Conservation (phyloP, 2,888 invertebrate genomes). For the Platyscelio sp. region DNA sequence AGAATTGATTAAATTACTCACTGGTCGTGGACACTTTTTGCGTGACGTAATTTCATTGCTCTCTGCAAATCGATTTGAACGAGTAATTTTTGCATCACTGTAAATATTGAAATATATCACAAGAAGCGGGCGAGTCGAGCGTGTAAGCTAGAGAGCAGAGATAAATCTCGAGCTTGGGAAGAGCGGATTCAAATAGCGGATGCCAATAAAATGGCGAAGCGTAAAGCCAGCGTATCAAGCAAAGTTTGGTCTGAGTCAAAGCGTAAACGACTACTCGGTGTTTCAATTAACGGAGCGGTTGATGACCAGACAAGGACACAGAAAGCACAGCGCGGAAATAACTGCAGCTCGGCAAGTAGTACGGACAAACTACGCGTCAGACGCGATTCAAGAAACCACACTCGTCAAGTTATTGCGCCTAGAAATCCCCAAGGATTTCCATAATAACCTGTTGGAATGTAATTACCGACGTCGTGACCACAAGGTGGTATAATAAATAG, state of each 20-base stretch:
- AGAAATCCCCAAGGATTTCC: constrained; percentile 13
- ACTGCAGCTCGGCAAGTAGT: constrained; percentile 30
- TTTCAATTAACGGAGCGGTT: neutral
- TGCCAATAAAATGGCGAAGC: constrained; percentile 2
- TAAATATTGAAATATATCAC: neutral
- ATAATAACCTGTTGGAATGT: constrained; percentile 58
- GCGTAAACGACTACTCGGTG: constrained; percentile 40
- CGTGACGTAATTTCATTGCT: no score
- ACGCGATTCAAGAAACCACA: constrained; percentile 22
- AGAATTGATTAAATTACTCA: no score
- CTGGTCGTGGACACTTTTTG: no score
- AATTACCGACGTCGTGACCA: constrained; percentile 36
- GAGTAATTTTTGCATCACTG: neutral
- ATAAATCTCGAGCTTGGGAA: constrained; percentile 6
- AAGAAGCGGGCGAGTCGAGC: neutral
- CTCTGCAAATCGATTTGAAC: neutral
- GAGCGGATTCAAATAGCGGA: constrained; percentile 3
- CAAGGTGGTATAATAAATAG: constrained; percentile 47
- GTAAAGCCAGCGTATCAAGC: constrained; percentile 9
- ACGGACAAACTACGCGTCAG: constrained; percentile 32
- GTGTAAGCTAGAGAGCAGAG: neutral
- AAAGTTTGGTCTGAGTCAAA: constrained; percentile 42
- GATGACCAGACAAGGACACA: constrained; percentile 2
- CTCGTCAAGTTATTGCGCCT: constrained; percentile 4
- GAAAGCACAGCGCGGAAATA: neutral